phyloP scores from a whole-genome alignment of 2,888 invertebrate genomes.

The Cheilosia vulpina region DNA sequence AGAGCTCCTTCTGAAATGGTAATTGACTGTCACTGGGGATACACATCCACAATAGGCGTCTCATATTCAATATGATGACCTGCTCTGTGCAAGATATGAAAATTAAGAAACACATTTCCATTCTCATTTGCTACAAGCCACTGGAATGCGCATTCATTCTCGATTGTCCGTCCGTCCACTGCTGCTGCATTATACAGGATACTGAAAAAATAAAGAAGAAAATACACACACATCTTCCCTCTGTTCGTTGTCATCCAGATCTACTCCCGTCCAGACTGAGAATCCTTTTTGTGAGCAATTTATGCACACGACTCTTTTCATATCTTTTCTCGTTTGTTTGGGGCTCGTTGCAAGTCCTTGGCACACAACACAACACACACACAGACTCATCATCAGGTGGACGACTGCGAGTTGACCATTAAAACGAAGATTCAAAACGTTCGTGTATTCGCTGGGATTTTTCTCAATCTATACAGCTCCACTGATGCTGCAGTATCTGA shows the following conservation, averaged over 20 bases:
- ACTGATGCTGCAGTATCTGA: constrained; percentile 30
- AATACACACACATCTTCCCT: not conserved
- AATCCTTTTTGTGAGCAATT: constrained; percentile 67
- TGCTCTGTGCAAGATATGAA: constrained; percentile 56
- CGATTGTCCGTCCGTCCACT: constrained; percentile 41
- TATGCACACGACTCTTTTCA: constrained; percentile 72
- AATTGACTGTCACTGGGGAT: constrained; percentile 65
- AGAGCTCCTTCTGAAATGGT: constrained; percentile 39
- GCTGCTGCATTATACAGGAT: not conserved
- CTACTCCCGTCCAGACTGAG: constrained; percentile 19
- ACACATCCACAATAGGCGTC: constrained; percentile 36
- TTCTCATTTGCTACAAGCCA: constrained; percentile 34
- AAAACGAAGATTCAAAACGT: constrained; percentile 69
- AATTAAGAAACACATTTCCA: constrained; percentile 63
- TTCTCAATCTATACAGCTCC: constrained; percentile 34
- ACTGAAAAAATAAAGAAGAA: constrained; percentile 8
- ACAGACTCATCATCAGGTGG: constrained; percentile 50
- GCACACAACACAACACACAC: constrained; percentile 29
- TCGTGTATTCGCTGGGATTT: constrained; percentile 29
- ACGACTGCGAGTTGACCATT: constrained; percentile 55
- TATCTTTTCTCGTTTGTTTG: constrained; percentile 48
- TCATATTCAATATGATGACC: constrained; percentile 53
- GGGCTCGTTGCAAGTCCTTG: constrained; percentile 46
- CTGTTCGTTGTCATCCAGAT: constrained; percentile 7
- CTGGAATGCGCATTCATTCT: constrained; percentile 39